Base-by-base conservation (phyloP, 1,140 invertebrate genomes). In the Macrotrachela quadricornifera region DNA sequence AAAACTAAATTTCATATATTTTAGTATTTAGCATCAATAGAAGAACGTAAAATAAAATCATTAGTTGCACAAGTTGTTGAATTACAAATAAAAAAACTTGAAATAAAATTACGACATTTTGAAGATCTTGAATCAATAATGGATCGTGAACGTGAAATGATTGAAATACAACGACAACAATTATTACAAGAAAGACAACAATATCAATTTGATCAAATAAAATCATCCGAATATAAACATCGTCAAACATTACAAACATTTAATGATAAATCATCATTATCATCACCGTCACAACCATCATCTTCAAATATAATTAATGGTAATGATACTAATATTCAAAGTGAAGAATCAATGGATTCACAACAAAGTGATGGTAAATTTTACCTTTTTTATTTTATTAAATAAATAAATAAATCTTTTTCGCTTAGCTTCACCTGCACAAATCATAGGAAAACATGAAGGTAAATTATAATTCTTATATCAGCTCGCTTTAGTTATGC, bases 61-160 rank as follows among this genome's bases (percentile, higher is more conserved):
- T 50, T 43, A 41, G 48, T 50, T 15, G 21, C 54, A 11, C 11
- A 43, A 18, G 12, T 55, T 17, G 92, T 99, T 1, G 92, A 97
- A 68, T 96, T 91, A 0, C 94, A 99, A 73, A 92, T 94, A 86
- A 78, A 80, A 69, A 99, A 99, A 64, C 68, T 97, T 16, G 94
- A 99, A 71, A 94, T 97, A 45, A 99, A 99, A 70, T 64, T 99
- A 46, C 73, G 88, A 11, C 92, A 97, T 68, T 99, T 99, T 72
- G 92, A 97, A 66, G 92, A 97, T 65, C 68, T 99, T 6, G 94
- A 99, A 70, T 85, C 86, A 0, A 97, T 94, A 18, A 97, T 97
- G 90, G 94, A 97, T 66, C 74, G 84, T 12, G 92, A 99, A 69
- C 75, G 91, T 46, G 92, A 99, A 15, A 52, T 75, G 73, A 71